phyloP scores from a whole-genome alignment of 2,888 invertebrate species.

The Pollenia labialis region DNA sequence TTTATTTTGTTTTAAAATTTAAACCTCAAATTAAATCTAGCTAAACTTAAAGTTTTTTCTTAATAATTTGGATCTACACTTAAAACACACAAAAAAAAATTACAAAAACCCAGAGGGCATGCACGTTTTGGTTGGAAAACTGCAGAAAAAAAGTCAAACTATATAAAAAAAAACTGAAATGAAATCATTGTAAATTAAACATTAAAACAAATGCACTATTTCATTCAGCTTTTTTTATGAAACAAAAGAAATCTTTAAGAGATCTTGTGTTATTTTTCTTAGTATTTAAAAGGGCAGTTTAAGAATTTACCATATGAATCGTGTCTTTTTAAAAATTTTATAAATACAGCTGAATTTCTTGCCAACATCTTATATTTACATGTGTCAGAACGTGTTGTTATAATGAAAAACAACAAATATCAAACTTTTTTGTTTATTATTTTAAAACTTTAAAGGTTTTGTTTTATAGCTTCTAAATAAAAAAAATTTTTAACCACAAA shows the following conservation, averaged over 20 bases:
- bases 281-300: conserved; percentile 6
- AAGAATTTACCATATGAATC: background rate
- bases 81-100: background rate
- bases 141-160: background rate
- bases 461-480: conserved; percentile 31
- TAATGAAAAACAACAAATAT: conserved; percentile 1
- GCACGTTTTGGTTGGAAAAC: conserved; percentile 25
- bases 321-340: background rate
- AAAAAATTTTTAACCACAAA: conserved; percentile 25
- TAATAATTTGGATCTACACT: background rate
- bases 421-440: conserved; percentile 8
- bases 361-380: conserved; percentile 24
- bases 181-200: conserved; percentile 1
- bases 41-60: conserved; percentile 2
- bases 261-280: conserved; percentile 4
- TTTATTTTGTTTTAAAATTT: background rate
- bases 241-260: background rate
- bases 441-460: background rate
- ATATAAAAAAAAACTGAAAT: background rate
- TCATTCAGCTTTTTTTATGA: conserved; percentile 7
- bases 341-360: conserved; percentile 16
- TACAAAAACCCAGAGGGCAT: conserved; percentile 1
- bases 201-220: conserved; percentile 1
- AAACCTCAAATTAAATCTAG: conserved; percentile 25
- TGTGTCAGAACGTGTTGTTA: conserved; percentile 36